Evolutionary conservation across 92 coral and sea anemone species (phyloP).

Genomic region (Epizoanthus ramosus): DNA sequence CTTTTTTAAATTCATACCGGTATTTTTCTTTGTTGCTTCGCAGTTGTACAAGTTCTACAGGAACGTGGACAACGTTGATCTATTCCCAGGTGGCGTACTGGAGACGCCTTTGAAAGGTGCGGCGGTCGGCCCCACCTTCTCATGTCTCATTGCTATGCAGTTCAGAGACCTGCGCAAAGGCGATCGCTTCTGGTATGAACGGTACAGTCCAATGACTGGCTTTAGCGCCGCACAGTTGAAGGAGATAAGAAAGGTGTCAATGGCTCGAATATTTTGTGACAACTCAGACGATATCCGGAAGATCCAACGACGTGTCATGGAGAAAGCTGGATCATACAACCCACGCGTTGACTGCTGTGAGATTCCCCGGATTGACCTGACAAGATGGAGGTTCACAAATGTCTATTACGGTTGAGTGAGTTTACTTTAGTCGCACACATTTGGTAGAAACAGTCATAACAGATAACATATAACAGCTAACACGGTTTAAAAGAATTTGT

Average conservation of each 20-base stretch:
- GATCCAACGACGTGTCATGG: too few relatives aligned
- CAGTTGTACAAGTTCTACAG: conserved; percentile 41
- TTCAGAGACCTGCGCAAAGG: conserved; percentile 35
- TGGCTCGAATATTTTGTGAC: conserved; percentile 42
- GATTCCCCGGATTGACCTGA: too few relatives aligned
- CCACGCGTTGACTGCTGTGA: too few relatives aligned
- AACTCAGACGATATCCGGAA: not conserved
- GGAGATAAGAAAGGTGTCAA: conserved; percentile 31
- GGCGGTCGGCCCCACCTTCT: conserved; percentile 32
- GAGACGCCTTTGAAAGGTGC: conserved; percentile 39
- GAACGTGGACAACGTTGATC: conserved; percentile 23
- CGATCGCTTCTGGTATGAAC: conserved; percentile 58
- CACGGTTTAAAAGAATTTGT: too few relatives aligned
- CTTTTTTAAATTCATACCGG: too few relatives aligned
- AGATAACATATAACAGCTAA: too few relatives aligned
- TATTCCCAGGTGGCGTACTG: conserved; percentile 46
- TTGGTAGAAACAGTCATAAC: too few relatives aligned
- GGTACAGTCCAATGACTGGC: conserved; percentile 20
- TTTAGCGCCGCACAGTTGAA: conserved; percentile 30
- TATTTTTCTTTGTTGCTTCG: not conserved
- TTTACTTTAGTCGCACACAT: too few relatives aligned
- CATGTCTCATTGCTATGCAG: conserved; percentile 26
- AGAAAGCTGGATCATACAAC: too few relatives aligned
- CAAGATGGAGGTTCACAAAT: too few relatives aligned
- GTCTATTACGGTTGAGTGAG: too few relatives aligned